phyloP scores from a whole-genome alignment of 2,797 vertebrate genomes.

The Chanos chanos region DNA sequence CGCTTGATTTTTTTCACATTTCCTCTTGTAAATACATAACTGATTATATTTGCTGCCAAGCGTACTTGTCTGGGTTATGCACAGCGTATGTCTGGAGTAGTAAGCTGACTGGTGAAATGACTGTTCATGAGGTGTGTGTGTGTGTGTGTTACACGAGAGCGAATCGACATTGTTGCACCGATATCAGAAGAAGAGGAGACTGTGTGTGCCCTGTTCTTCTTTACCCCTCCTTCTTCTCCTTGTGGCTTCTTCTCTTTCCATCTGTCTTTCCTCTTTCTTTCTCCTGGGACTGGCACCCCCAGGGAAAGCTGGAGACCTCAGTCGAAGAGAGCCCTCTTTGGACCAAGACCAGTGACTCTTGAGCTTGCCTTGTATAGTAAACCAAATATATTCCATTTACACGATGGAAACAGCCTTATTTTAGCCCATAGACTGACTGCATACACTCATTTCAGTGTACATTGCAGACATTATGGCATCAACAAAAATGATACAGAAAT shows the following conservation, averaged over 20 bases:
- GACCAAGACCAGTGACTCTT: constrained; percentile 52
- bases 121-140: no score
- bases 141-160: constrained; percentile 14
- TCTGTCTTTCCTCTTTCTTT: constrained; percentile 5
- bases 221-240: constrained; percentile 51
- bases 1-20: constrained; percentile 7
- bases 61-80: constrained; percentile 26
- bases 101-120: no score
- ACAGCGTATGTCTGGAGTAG: constrained; percentile 8
- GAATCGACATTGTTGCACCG: constrained; percentile 25
- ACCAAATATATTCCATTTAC: no score
- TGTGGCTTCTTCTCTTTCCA: constrained; percentile 42
- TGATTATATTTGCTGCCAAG: constrained; percentile 14
- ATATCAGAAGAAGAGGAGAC: constrained; percentile 31
- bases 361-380: constrained; percentile 9
- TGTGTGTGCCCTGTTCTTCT: constrained; percentile 21
- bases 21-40: constrained; percentile 20
- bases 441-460: no score
- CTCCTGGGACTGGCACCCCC: constrained; percentile 46
- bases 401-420: no score
- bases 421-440: no score
- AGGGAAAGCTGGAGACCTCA: constrained; percentile 58
- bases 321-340: constrained; percentile 71
- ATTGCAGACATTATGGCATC: no score
- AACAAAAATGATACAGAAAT: no score